Evolutionary conservation across 2,888 invertebrate species (phyloP).

Genomic region (Archips xylosteana): DNA sequence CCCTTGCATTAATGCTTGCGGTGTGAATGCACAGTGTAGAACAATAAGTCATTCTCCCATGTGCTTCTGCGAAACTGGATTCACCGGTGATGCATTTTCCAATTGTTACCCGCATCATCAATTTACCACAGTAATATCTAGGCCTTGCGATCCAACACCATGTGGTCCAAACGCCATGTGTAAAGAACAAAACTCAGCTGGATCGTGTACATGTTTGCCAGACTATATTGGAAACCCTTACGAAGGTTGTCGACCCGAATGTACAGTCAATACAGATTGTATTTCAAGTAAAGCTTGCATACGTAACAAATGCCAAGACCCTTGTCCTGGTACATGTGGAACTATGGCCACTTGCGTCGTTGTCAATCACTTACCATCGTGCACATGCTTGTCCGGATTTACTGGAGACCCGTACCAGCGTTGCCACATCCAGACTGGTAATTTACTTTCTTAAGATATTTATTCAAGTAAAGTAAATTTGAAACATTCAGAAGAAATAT

Average conservation of each 20-base stretch:
- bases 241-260: constrained; percentile 91
- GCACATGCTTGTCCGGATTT: constrained; percentile 88
- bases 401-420: constrained; percentile 90
- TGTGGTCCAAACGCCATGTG: constrained; percentile 88
- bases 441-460: constrained; percentile 13
- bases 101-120: constrained; percentile 81
- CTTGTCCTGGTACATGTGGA: constrained; percentile 92
- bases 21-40: constrained; percentile 88
- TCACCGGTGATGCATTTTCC: constrained; percentile 89
- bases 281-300: constrained; percentile 89
- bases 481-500: background rate
- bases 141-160: constrained; percentile 87
- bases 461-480: background rate
- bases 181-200: constrained; percentile 84
- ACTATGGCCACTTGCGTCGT: constrained; percentile 90
- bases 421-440: constrained; percentile 80
- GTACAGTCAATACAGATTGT: constrained; percentile 90
- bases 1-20: constrained; percentile 90
- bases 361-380: constrained; percentile 89
- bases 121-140: constrained; percentile 70
- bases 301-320: constrained; percentile 90
- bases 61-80: constrained; percentile 89
- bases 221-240: constrained; percentile 92
- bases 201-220: constrained; percentile 89
- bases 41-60: constrained; percentile 91